Base-by-base conservation (phyloP, 2,888 invertebrate genomes). In the Drosophila aldrichi region DNA sequence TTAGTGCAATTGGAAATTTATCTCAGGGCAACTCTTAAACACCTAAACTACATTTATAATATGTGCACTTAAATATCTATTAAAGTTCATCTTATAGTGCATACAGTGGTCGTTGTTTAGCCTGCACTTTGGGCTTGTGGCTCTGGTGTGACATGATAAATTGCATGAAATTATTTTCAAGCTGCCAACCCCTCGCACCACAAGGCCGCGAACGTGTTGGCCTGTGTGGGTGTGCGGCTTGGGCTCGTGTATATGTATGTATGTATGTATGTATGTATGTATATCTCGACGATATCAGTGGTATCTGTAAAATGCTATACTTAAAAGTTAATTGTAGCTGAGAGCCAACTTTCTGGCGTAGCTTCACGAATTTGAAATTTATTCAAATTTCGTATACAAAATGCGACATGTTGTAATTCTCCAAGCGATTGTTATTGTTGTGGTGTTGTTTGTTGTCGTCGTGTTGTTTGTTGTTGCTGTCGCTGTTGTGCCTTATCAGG, bases 271-370 rank as follows among this genome's bases (percentile, higher is more conserved):
- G 25, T 25, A 25, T 22, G 22, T 22, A 25, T 5, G 3, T 3
- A 25, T 89, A 88, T 79, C 76, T 71, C 69, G 41, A 34, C 72
- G 43, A 77, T 85, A 90, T 90, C 89, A 77, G 90, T 73, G 88
- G 77, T 91, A 82, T 82, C 80, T 81, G 79, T 76, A 80, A 81
- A 83, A 74, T 78, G 80, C 77, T 77, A 70, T 79, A 91, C 89
- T 91, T 89, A 81, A 91, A 91, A 91, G 80, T 90, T 85, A 91
- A 91, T 91, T 91, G 89, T 88, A 81, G 78, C 81, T 77, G 70
- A 63, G 79, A 72, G 71, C 55, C 52, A 80, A 88, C 77, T 76
- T 82, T 79, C 70, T 74, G 52, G 55, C 66, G 48, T 34, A 55
- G 60, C 64, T 52, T 36, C 61, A 74, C 77, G 90, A 79, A 88